Conservation (phyloP, 2,113 vertebrate species). For the Ceratotherium simum region DNA sequence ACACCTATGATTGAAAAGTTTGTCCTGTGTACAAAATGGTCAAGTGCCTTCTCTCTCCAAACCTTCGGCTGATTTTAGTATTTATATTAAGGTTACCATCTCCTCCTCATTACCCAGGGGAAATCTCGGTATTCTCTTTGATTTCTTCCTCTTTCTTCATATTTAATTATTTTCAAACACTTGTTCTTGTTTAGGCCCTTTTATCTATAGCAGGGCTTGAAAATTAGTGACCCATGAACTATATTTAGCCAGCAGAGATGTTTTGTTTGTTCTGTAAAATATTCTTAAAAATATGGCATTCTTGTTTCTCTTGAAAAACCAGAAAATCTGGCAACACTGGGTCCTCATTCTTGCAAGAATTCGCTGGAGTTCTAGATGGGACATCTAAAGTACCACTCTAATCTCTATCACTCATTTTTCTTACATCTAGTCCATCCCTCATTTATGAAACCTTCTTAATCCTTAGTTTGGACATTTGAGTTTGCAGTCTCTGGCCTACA, state of each 20-base stretch:
- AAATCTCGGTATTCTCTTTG: not conserved
- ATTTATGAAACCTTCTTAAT: conserved; percentile 27
- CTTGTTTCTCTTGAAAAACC: not conserved
- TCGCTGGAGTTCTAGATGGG: not conserved
- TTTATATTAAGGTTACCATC: not conserved
- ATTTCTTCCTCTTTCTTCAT: conserved; percentile 10
- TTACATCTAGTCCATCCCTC: not conserved
- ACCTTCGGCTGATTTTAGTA: not conserved
- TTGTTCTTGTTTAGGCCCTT: not conserved
- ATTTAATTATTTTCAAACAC: not conserved
- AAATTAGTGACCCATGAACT: not conserved
- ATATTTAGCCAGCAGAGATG: not conserved
- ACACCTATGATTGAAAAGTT: not conserved
- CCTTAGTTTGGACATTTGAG: not conserved
- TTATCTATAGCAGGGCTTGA: not conserved
- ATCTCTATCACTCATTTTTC: not conserved
- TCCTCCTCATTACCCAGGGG: not conserved
- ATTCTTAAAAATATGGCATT: not conserved
- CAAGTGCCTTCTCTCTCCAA: not conserved
- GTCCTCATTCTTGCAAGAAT: not conserved
- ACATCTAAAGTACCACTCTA: not conserved
- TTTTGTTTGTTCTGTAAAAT: not conserved
- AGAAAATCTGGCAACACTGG: not conserved
- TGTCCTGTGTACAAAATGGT: not conserved
- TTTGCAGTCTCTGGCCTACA: not conserved